Conservation (phyloP, 2,888 invertebrate genomes). For the Pegoplata infirma region DNA sequence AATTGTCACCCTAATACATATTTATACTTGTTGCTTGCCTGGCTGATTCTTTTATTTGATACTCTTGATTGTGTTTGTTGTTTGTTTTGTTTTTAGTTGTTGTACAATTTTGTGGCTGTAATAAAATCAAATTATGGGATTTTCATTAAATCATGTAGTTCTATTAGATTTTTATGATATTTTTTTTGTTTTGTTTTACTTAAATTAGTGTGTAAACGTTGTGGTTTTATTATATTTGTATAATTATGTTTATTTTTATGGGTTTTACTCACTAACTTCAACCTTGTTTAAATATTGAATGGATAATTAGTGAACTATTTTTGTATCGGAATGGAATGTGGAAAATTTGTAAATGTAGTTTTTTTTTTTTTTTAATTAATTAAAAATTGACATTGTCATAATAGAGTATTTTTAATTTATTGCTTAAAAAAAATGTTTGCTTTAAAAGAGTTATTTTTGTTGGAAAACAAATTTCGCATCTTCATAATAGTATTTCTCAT, state of each 20-base stretch:
- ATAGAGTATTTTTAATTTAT: no score
- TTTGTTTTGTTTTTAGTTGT: slow-evolving; percentile 26
- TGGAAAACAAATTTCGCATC: no score
- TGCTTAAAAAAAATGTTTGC: no score
- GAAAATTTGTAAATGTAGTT: no score
- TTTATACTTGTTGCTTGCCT: not conserved
- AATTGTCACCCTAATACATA: no score
- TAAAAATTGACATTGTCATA: no score
- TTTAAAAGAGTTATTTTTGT: no score
- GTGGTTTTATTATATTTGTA: slow-evolving; percentile 8
- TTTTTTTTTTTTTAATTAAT: no score
- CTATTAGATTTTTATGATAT: not conserved
- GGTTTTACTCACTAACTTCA: not conserved
- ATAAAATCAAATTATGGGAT: slow-evolving; percentile 57
- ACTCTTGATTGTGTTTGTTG: slow-evolving; percentile 11
- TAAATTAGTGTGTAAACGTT: slow-evolving; percentile 26
- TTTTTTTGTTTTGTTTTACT: not conserved
- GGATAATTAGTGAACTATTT: no score
- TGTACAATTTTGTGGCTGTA: slow-evolving; percentile 53
- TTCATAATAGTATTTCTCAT: no score
- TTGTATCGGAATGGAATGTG: no score
- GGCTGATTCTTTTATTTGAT: not conserved
- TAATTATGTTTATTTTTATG: slow-evolving; percentile 21
- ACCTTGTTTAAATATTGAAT: not conserved
- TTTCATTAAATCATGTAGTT: slow-evolving; percentile 38